phyloP scores from a whole-genome alignment of 2,797 vertebrate genomes.

The Notamacropus eugenii region DNA sequence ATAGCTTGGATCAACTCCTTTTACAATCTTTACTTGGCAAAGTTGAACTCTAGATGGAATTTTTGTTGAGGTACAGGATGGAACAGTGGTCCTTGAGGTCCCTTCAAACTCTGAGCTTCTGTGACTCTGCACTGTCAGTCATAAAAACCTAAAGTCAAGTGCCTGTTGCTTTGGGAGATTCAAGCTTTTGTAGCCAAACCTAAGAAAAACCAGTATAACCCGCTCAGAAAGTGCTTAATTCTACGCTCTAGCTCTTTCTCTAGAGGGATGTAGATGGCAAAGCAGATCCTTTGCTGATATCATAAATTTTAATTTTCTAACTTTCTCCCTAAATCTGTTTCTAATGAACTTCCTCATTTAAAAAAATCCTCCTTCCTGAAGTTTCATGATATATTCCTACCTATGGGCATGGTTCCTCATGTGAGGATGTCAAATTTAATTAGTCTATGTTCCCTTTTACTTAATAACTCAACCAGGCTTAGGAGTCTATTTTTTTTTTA shows the following conservation, averaged over 20 bases:
- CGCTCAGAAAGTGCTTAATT: conserved; percentile 56
- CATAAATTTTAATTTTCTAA: conserved; percentile 83
- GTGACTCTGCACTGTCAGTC: neutral
- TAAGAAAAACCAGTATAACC: conserved; percentile 35
- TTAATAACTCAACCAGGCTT: conserved; percentile 74
- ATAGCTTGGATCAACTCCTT: neutral
- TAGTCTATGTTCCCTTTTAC: conserved; percentile 70
- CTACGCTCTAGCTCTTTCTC: conserved; percentile 68
- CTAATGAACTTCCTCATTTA: conserved; percentile 72
- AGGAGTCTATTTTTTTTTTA: conserved; percentile 69
- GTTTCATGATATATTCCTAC: conserved; percentile 69
- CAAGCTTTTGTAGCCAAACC: conserved; percentile 35
- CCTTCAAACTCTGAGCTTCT: neutral
- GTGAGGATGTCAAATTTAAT: conserved; percentile 77
- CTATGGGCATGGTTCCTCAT: conserved; percentile 66
- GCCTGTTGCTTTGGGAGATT: conserved; percentile 2
- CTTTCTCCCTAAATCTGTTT: conserved; percentile 76
- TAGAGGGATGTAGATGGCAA: conserved; percentile 69
- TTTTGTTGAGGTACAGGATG: neutral
- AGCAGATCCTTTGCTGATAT: conserved; percentile 79
- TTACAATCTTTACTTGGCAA: neutral
- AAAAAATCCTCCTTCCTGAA: conserved; percentile 69
- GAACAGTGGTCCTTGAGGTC: neutral
- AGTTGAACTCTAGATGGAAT: neutral
- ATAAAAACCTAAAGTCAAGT: neutral